Base-by-base conservation (phyloP, 2,888 invertebrate species). In the Aricia artaxerxes region DNA sequence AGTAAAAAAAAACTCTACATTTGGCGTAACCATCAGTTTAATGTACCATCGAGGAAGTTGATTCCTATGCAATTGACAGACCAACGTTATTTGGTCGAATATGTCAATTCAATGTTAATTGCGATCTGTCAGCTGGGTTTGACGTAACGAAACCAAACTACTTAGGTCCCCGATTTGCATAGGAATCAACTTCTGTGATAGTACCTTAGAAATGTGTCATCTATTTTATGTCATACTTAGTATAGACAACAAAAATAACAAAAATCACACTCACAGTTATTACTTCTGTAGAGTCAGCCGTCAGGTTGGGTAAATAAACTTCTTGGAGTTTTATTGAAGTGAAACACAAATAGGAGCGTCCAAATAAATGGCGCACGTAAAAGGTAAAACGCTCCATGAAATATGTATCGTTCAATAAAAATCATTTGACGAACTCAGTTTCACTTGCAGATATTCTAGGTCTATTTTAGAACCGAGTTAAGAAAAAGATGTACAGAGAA, bases 321-420 rank as follows among this genome's bases (percentile, higher is more conserved):
- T 88, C 86, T 87, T 86, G 85, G 85, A 85, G 82, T 87, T 87
- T 87, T 88, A 86, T 87, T 88, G 82, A 82, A 86, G 85, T 87
- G 86, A 85, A 91, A 90, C 84, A 87, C 88, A 89, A 91, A 90
- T 87, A 90, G 84, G 86, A 89, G 90, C 85, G 89, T 76, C 31
- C 87, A 81, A 86, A 88, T 88, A 88, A 90, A 88, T 87, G 86
- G 88, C 85, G 87, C 85, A 86, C 87, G 86, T 85, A 82, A 83
- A 83, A 82, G 83, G 81, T 83, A 82, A 84, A 85, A 85, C 82
- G 82, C 82, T 82, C 82, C 83, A 82, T 82, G 83, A 83, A 85
- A 85, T 83, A 82, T 83, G 82, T 82, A 83, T 81, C 79, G 83
- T 84, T 83, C 82, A 82, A 84, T 83, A 84, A 84, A 83, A 83